Conservation (phyloP, 2,888 invertebrate species). For the Orthonychiurus folsomi region DNA sequence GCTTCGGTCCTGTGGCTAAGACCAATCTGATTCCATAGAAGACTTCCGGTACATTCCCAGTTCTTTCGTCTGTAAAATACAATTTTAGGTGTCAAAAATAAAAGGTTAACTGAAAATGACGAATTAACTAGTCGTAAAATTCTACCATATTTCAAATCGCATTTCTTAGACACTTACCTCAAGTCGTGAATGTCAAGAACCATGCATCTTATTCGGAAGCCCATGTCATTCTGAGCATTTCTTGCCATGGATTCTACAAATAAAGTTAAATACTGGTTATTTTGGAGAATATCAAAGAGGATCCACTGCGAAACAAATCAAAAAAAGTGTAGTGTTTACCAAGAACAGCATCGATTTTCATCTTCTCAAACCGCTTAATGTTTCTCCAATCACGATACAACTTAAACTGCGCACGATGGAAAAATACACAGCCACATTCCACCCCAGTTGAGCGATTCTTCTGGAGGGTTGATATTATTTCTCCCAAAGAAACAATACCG, state of each 20-base stretch:
- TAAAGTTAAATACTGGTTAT: too few species aligned
- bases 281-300: too few species aligned
- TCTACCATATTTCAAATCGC: too few species aligned
- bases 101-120: too few species aligned
- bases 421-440: conserved; percentile 11
- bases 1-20: background rate
- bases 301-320: too few species aligned
- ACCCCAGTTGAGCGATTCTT: conserved; percentile 15
- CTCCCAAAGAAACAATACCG: conserved; percentile 24
- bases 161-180: too few species aligned
- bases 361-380: background rate
- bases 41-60: background rate
- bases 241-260: too few species aligned
- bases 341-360: background rate
- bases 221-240: too few species aligned
- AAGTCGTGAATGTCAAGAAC: background rate
- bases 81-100: too few species aligned
- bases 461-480: conserved; percentile 20
- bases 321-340: background rate
- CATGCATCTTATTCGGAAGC: background rate
- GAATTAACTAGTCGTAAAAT: too few species aligned
- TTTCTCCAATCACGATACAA: background rate
- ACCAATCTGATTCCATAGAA: background rate
- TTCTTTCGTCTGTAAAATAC: too few species aligned
- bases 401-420: background rate